Evolutionary conservation across 1,140 invertebrate genomes (phyloP).

Genomic region (Tetramorium parvispinum): DNA sequence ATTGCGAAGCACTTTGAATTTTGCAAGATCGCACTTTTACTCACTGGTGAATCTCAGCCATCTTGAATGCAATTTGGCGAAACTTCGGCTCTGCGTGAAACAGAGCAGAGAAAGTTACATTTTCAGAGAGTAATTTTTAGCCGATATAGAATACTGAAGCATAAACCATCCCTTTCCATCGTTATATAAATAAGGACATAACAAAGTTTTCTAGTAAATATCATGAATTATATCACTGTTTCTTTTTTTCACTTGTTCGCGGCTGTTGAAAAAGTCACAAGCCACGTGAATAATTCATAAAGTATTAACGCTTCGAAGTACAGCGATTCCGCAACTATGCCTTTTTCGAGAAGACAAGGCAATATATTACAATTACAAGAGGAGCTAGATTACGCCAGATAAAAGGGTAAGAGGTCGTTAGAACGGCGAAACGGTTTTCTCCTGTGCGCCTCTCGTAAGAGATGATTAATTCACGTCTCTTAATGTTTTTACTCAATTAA

Average conservation of each 20-base stretch:
- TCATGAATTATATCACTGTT: background rate
- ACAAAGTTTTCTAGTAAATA: background rate
- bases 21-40: constrained; percentile 6
- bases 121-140: background rate
- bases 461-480: constrained; percentile 21
- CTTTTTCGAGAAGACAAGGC: background rate
- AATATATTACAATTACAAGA: constrained; percentile 23
- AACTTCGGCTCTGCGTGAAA: background rate
- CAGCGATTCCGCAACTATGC: background rate
- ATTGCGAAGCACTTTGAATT: constrained; percentile 12
- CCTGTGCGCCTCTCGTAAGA: background rate
- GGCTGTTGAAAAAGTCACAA: background rate
- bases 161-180: background rate
- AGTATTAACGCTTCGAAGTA: background rate
- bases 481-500: constrained; percentile 48
- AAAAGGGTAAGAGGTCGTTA: constrained; percentile 8
- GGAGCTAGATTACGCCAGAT: background rate
- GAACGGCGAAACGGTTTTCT: background rate
- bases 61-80: constrained; percentile 5
- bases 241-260: background rate
- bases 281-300: constrained; percentile 2
- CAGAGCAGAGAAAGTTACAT: background rate
- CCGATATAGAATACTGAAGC: background rate
- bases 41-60: background rate
- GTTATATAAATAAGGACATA: background rate